Percentiles rank a stretch among this genome's conserved stretches.
phyloP scores from a whole-genome alignment of 2,797 vertebrate genomes.

The Sandelia bainsii region DNA sequence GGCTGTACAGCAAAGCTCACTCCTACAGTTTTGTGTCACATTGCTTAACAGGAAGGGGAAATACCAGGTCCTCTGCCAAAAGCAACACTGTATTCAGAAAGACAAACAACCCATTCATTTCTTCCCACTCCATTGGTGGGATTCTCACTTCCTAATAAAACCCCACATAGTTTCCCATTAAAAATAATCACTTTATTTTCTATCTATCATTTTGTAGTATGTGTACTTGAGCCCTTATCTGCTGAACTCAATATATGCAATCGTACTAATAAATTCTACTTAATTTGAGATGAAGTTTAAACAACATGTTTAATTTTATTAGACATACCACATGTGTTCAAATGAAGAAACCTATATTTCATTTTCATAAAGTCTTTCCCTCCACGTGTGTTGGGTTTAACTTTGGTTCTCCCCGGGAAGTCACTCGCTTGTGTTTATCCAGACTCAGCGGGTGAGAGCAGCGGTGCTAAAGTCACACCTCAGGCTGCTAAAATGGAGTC shows the following conservation, averaged over 20 bases:
- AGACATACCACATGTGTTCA: neutral
- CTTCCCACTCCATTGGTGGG: neutral
- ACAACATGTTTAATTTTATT: neutral
- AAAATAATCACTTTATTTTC: conserved; percentile 20
- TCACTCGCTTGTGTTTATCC: conserved; percentile 76
- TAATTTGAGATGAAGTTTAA: neutral
- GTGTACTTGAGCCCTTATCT: neutral
- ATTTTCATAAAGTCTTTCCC: conserved; percentile 25
- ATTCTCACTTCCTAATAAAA: conserved; percentile 27
- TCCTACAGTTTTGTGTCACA: conserved; percentile 19
- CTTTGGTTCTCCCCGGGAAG: conserved; percentile 56
- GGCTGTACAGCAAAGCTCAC: neutral
- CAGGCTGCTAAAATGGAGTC: conserved; percentile 73
- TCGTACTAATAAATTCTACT: neutral
- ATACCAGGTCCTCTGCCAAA: conserved; percentile 47
- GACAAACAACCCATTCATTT: conserved; percentile 49
- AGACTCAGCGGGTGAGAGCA: conserved; percentile 71
- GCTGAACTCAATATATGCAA: neutral
- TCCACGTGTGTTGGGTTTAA: conserved; percentile 60
- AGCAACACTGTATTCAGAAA: conserved; percentile 39
- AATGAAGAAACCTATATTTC: neutral
- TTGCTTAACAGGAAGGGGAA: conserved; percentile 41
- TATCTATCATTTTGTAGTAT: neutral
- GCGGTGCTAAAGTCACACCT: conserved; percentile 85
- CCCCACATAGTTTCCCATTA: conserved; percentile 15